Base-by-base conservation (phyloP, 2,888 invertebrate genomes). In the Oscheius sp. region DNA sequence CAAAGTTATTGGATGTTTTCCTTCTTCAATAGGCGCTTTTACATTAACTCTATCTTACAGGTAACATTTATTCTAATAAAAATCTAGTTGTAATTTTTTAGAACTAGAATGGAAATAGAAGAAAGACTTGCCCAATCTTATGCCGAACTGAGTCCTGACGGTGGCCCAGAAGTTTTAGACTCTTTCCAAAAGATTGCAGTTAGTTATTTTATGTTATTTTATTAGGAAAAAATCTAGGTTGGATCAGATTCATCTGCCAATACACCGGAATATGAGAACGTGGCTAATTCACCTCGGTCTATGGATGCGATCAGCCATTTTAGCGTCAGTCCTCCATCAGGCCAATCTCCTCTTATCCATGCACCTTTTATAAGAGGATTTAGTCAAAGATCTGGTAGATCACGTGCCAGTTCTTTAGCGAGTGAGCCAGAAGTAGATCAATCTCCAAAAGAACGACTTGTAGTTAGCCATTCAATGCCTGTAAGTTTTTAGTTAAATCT, bases 101-200 rank as follows among this genome's bases (percentile, higher is more conserved):
- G 73, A 15, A 73, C 73, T 4, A 45, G 50, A 17, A 69, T 73
- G 68, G 71, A 73, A 37, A 73, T 73, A 25, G 69, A 73, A n/a
- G 67, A 63, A 4, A 65, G 58, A 12, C 34, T 53, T 8, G 63
- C 69, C 2, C 68, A 64, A 3, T 58, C 58, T 5, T 65, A 39
- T 4, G 25, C 29, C 3, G 45, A 29, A n/a, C 20, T 45, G 2
- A 10, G n/a, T 27, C 42, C 61, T n/a, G 61, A 61, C 23, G 20
- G 12, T 1, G 29, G 20, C 12, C n/a, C 20, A 12, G 66, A 70
- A 23, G 27, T 20, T 34, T n/a, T 23, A 31, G 73, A 73, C 2
- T 67, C 67, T 34, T 73, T 73, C 50, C 73, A 73, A 45, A 45
- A 67, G 61, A 57, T 64, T 17, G 20, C 20, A 23, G 23, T 52